Evolutionary conservation across 2,113 vertebrate genomes (phyloP).

Genomic region (Chlamydotis undulata): DNA sequence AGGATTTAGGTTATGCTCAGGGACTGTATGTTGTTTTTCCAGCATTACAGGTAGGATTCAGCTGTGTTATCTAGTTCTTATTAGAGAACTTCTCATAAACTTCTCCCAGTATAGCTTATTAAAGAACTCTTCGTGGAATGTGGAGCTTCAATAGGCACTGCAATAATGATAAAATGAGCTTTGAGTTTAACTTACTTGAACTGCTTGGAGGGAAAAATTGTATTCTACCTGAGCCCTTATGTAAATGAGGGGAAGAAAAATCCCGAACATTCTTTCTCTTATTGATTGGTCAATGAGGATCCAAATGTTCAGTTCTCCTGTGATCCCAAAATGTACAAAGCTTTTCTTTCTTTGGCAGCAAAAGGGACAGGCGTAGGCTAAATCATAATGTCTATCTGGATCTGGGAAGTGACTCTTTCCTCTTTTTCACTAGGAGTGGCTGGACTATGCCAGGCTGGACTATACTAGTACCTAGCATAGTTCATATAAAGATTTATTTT

Average conservation of each 20-base stretch:
- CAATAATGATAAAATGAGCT: not conserved
- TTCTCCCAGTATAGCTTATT: not conserved
- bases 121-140: not conserved
- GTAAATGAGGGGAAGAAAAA: not conserved
- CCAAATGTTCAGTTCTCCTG: not conserved
- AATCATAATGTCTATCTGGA: not conserved
- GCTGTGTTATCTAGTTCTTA: not conserved
- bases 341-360: not conserved
- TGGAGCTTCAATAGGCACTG: not conserved
- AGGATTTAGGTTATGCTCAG: not conserved
- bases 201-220: not conserved
- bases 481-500: not conserved
- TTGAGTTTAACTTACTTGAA: not conserved
- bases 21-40: not conserved
- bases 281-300: not conserved
- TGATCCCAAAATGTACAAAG: not conserved
- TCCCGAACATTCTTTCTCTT: not conserved
- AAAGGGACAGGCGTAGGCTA: not conserved
- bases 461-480: not conserved
- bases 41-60: not conserved
- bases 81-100: not conserved
- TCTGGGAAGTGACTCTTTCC: not conserved
- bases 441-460: not conserved
- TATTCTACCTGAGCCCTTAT: not conserved
- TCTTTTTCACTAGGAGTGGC: not conserved